These are phyloP conservation scores for Glandiceps talaboti DNA, from an alignment of 53 echinoderm and acorn worm species.

Conservation along the genomic window DNA sequence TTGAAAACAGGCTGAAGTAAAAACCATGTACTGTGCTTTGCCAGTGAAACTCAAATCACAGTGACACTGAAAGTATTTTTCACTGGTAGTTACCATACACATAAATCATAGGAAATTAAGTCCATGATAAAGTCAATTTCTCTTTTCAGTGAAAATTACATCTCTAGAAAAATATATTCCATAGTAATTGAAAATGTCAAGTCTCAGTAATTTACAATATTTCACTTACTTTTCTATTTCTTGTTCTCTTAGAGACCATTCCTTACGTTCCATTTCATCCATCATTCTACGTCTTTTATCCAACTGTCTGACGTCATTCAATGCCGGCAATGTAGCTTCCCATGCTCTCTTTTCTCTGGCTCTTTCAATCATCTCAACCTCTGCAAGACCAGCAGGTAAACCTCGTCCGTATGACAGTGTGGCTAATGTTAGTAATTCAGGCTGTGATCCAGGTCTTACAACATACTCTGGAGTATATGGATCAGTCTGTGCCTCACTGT, in stretches of 20 bases:
- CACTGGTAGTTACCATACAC: too few relatives aligned
- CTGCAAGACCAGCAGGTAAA: slow-evolving; percentile 88
- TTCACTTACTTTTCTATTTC: slow-evolving; percentile 92
- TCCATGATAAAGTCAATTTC: too few relatives aligned
- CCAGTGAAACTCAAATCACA: too few relatives aligned
- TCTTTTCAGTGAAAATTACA: too few relatives aligned
- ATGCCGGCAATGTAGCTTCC: slow-evolving; percentile 90
- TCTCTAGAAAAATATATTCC: too few relatives aligned
- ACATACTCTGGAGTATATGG: slow-evolving; percentile 98
- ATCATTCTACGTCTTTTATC: slow-evolving; percentile 92
- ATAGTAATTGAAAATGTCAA: too few relatives aligned
- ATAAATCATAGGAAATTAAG: too few relatives aligned
- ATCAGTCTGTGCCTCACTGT: slow-evolving; percentile 95
- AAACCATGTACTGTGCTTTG: not conserved
- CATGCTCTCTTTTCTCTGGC: slow-evolving; percentile 89
- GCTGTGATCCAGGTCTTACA: slow-evolving; percentile 92
- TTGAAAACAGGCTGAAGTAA: not conserved
- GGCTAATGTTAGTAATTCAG: slow-evolving; percentile 84
- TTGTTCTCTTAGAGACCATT: slow-evolving; percentile 87
- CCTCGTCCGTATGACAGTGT: slow-evolving; percentile 88
- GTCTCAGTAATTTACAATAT: too few relatives aligned
- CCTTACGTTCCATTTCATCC: slow-evolving; percentile 97
- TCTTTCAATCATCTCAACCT: slow-evolving; percentile 97
- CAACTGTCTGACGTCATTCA: slow-evolving; percentile 72
- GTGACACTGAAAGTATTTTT: too few relatives aligned